These are phyloP conservation scores for Agrotis segetum DNA, from an alignment of 2,888 invertebrate genomes.

Conservation along the genomic window DNA sequence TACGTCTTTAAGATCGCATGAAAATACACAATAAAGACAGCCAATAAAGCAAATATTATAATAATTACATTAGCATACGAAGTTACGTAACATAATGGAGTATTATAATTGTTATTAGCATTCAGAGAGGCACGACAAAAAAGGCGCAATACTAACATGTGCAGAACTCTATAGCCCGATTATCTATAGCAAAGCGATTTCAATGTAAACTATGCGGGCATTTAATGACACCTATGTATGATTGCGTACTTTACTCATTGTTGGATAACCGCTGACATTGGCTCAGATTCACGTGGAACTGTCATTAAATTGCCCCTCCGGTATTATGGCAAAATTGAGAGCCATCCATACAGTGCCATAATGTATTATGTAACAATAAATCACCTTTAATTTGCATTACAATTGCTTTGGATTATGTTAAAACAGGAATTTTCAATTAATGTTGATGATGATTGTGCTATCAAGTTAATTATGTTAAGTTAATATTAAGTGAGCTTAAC, in stretches of 20 bases:
- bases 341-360: slow-evolving; percentile 40
- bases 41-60: slow-evolving; percentile 43
- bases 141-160: slow-evolving; percentile 67
- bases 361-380: slow-evolving; percentile 51
- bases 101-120: slow-evolving; percentile 63
- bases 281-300: slow-evolving; percentile 65
- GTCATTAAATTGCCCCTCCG: slow-evolving; percentile 58
- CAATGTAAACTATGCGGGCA: slow-evolving; percentile 77
- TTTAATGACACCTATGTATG: slow-evolving; percentile 74
- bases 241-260: slow-evolving; percentile 71
- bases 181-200: slow-evolving; percentile 73
- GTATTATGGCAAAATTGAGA: slow-evolving; percentile 56
- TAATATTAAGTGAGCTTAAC: too few relatives aligned
- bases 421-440: slow-evolving; percentile 23
- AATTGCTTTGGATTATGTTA: slow-evolving; percentile 37
- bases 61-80: slow-evolving; percentile 64
- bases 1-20: slow-evolving; percentile 16
- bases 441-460: slow-evolving; percentile 4
- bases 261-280: slow-evolving; percentile 69
- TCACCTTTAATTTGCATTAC: slow-evolving; percentile 48
- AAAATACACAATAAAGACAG: slow-evolving; percentile 23
- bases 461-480: too few relatives aligned
- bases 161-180: slow-evolving; percentile 64
- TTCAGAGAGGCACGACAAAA: slow-evolving; percentile 67
- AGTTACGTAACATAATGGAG: slow-evolving; percentile 63